Evolutionary conservation across 2,113 vertebrate species (phyloP).

Genomic region (Capreolus pygargus): DNA sequence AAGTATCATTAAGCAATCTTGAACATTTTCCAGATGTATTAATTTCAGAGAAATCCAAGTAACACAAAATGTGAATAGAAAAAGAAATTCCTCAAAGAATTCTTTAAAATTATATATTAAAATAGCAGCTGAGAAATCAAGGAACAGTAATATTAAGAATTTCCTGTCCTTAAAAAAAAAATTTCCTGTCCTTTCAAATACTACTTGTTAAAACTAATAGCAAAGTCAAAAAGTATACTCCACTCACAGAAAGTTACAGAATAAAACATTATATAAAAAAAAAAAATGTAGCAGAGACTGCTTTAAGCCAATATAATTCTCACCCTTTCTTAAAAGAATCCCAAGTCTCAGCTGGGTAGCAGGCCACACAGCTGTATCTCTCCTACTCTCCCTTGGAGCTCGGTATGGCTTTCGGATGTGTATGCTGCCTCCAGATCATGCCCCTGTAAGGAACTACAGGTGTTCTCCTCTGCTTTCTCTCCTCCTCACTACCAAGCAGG

Average conservation of each 20-base stretch:
- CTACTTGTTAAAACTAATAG: conserved; percentile 21
- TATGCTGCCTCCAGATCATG: background rate
- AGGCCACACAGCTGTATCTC: background rate
- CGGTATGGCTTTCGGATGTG: background rate
- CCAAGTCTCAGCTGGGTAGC: background rate
- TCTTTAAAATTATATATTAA: background rate
- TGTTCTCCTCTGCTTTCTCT: background rate
- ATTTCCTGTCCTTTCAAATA: background rate
- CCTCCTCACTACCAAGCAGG: background rate
- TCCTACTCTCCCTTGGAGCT: background rate
- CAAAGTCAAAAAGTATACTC: conserved; percentile 27
- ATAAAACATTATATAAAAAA: background rate
- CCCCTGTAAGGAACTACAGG: background rate
- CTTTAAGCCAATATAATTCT: background rate
- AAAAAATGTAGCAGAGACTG: background rate
- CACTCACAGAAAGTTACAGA: background rate
- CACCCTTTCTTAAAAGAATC: background rate
- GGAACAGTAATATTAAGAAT: background rate
- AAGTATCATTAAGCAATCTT: background rate
- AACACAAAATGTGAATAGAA: conserved; percentile 30
- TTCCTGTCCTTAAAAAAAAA: background rate
- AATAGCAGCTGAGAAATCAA: conserved; percentile 31
- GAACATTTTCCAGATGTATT: background rate
- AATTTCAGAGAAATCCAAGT: conserved; percentile 37
- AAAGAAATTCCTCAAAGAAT: background rate